Conservation (phyloP, 2,797 vertebrate genomes). For the Cryptoblepharus egeriae region DNA sequence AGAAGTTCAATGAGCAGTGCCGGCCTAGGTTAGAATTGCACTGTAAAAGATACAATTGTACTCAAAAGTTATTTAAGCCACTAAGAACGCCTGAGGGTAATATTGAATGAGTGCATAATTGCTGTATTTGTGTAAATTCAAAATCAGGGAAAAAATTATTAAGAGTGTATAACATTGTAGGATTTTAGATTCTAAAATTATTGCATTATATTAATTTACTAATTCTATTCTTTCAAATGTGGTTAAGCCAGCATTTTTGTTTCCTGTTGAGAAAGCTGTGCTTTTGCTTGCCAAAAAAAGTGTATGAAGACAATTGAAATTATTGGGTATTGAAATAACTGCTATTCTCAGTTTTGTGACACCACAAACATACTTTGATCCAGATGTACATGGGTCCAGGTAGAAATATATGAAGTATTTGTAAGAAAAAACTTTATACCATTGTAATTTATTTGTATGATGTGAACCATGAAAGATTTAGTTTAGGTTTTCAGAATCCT, state of each 20-base stretch:
- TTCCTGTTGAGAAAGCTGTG: not conserved
- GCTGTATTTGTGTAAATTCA: not conserved
- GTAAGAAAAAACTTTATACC: not conserved
- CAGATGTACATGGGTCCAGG: not conserved
- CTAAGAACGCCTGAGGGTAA: not conserved
- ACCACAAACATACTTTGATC: not conserved
- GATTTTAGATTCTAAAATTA: not conserved
- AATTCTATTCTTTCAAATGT: not conserved
- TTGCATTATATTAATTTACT: not conserved
- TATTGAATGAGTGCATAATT: not conserved
- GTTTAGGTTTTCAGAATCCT: not conserved
- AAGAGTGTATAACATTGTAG: not conserved
- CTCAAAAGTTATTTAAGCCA: not conserved
- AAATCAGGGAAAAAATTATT: not conserved
- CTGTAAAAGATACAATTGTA: not conserved
- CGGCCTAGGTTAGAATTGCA: too few species aligned
- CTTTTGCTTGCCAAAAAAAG: not conserved
- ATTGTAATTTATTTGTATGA: not conserved
- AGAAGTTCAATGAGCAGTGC: too few species aligned
- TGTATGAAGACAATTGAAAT: not conserved
- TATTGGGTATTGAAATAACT: not conserved
- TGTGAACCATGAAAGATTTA: not conserved
- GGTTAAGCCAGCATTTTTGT: not conserved
- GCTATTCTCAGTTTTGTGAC: not conserved
- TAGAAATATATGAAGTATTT: not conserved